A percentile compares a stretch with the other conserved stretches of the same genome.
phyloP scores from a whole-genome alignment of 2,888 invertebrate genomes.

The Coelinius sp. region DNA sequence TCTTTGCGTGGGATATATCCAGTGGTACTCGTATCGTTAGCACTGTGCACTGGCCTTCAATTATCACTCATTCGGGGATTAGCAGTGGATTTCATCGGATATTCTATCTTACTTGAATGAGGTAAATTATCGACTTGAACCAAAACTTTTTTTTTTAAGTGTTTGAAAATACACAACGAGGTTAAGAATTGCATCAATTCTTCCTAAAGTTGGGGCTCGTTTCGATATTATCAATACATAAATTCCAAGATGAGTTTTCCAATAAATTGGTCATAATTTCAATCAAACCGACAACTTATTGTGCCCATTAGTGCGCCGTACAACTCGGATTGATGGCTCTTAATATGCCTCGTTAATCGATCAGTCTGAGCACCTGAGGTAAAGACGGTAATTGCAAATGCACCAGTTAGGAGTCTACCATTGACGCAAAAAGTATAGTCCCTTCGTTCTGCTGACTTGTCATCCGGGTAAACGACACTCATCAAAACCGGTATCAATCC shows the following conservation, averaged over 20 bases:
- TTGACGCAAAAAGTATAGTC: background rate
- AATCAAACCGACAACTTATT: background rate
- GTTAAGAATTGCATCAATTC: too few species aligned
- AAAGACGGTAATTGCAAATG: conserved; percentile 53
- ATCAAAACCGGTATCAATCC: background rate
- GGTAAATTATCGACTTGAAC: background rate
- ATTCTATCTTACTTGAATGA: background rate
- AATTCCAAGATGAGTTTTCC: background rate
- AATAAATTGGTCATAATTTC: background rate
- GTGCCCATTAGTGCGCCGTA: background rate
- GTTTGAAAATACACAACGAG: too few species aligned
- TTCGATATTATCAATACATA: too few species aligned
- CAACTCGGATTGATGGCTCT: background rate
- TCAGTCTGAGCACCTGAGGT: conserved; percentile 24
- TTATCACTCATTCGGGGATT: background rate
- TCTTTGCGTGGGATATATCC: background rate
- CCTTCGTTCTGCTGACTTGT: background rate
- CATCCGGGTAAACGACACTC: background rate
- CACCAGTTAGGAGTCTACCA: conserved; percentile 42
- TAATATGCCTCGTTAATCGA: conserved; percentile 19
- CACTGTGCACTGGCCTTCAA: background rate
- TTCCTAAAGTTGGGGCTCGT: too few species aligned
- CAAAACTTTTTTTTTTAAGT: too few species aligned
- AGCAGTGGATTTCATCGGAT: background rate
- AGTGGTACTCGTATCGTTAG: background rate